These are phyloP conservation scores for Luscinia megarhynchos DNA, from an alignment of 2,797 vertebrate species.

Conservation along the genomic window DNA sequence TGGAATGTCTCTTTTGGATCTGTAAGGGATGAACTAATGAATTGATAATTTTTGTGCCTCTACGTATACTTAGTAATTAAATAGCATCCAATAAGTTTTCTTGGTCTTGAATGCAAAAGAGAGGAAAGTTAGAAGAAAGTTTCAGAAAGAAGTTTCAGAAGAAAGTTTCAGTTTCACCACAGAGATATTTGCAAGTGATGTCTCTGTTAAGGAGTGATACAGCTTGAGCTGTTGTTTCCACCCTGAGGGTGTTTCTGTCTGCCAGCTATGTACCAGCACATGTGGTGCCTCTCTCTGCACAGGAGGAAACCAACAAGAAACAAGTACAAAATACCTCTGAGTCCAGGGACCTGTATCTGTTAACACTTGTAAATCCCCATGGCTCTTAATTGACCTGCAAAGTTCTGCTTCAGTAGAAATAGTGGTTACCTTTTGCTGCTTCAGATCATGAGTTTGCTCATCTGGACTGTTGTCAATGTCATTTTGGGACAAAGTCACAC, in stretches of 20 bases:
- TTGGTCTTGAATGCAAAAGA: not conserved
- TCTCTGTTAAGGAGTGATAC: not conserved
- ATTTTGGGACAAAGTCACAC: not conserved
- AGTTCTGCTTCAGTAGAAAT: not conserved
- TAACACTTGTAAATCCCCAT: not conserved
- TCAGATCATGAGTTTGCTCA: not conserved
- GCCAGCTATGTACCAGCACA: not conserved
- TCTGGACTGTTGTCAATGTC: not conserved
- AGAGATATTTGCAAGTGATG: not conserved
- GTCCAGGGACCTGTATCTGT: not conserved
- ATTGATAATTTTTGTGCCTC: not conserved
- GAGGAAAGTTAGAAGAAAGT: not conserved
- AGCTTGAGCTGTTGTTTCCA: not conserved
- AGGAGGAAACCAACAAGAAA: not conserved
- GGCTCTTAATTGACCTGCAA: not conserved
- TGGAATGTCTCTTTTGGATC: not conserved
- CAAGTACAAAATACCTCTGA: not conserved
- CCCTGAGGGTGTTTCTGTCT: not conserved
- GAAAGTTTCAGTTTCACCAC: not conserved
- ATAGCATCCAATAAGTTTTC: not conserved
- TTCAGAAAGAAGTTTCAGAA: not conserved
- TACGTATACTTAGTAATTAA: not conserved
- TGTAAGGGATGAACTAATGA: not conserved
- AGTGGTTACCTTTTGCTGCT: not conserved
- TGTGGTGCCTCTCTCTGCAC: not conserved